Evolutionary conservation across 1,140 invertebrate genomes (phyloP).

Genomic region (Zaprionus davidi): DNA sequence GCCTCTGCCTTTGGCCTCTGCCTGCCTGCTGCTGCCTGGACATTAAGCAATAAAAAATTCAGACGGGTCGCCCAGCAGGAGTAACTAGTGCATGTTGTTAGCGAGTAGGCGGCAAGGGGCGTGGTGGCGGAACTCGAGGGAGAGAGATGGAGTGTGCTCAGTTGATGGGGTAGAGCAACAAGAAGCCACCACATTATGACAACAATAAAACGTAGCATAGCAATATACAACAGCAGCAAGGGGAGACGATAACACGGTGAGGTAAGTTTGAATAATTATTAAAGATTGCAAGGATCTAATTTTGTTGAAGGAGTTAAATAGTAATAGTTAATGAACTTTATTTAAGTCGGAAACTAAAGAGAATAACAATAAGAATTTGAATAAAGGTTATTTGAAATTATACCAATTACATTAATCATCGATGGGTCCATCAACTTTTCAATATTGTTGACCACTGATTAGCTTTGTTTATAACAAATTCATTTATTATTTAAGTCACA

Average conservation of each 20-base stretch:
- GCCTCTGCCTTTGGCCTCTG: constrained; percentile 1
- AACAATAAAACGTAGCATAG: constrained; percentile 68
- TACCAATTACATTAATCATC: too few relatives aligned
- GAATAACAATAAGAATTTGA: too few relatives aligned
- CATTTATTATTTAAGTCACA: too few relatives aligned
- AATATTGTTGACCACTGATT: too few relatives aligned
- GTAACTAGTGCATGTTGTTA: constrained; percentile 29
- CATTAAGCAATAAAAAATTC: constrained; percentile 70
- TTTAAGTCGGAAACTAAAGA: too few relatives aligned
- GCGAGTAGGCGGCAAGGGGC: not conserved
- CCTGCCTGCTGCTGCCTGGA: constrained; percentile 26
- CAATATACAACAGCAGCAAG: constrained; percentile 44
- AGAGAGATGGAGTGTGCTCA: constrained; percentile 11
- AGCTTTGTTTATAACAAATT: too few relatives aligned
- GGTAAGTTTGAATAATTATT: not conserved
- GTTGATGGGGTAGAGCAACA: constrained; percentile 48
- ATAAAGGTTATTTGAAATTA: too few relatives aligned
- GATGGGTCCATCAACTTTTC: too few relatives aligned
- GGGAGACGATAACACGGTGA: constrained; percentile 18
- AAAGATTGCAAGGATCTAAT: not conserved
- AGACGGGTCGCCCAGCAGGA: constrained; percentile 24
- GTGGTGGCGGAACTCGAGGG: not conserved
- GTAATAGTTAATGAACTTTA: too few relatives aligned
- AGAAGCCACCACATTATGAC: constrained; percentile 76
- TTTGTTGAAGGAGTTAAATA: too few relatives aligned